Conservation (phyloP, 2,113 vertebrate genomes). For the Callaeas wilsoni region DNA sequence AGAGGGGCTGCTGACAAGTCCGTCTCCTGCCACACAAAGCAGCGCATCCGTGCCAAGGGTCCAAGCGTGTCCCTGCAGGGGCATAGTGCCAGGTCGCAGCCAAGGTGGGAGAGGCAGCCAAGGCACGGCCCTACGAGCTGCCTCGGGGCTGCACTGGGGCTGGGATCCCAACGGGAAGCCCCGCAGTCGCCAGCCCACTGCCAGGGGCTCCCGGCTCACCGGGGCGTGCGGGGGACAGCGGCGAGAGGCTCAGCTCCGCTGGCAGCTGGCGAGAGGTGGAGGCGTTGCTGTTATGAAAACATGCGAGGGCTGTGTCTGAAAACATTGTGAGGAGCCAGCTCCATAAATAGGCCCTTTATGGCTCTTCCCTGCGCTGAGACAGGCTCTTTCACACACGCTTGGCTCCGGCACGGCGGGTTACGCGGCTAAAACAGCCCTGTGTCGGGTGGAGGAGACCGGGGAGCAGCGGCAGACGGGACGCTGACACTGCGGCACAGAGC, state of each 20-base stretch:
- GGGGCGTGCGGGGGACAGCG: not conserved
- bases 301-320: conserved; percentile 52
- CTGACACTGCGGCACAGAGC: not conserved
- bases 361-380: not conserved
- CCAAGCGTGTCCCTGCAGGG: accelerated
- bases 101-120: not conserved
- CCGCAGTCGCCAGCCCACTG: not conserved
- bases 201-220: not conserved
- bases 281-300: conserved; percentile 56
- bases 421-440: not conserved
- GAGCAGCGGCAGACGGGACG: not conserved
- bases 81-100: not conserved
- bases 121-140: not conserved
- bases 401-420: not conserved
- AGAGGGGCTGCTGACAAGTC: not conserved
- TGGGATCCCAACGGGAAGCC: not conserved
- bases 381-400: not conserved
- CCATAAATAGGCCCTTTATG: conserved; percentile 41
- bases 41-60: not conserved
- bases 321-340: conserved; percentile 40
- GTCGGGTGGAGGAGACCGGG: accelerated
- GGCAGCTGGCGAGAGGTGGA: conserved; percentile 26
- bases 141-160: not conserved
- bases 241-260: not conserved
- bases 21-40: not conserved